Evolutionary conservation across 2,888 invertebrate species (phyloP).

Genomic region (Parochlus steinenii): DNA sequence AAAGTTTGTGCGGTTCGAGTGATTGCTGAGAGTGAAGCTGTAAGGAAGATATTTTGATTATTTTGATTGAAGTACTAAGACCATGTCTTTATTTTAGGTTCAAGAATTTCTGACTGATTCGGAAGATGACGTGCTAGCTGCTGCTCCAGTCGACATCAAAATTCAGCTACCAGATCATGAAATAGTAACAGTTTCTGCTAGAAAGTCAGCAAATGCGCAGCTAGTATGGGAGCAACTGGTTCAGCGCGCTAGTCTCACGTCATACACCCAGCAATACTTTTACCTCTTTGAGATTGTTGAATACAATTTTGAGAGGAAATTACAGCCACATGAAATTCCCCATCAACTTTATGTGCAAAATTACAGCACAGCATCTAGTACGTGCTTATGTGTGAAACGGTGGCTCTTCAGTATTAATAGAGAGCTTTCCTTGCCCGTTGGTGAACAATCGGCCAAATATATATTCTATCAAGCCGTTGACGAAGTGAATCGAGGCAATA

Average conservation of each 20-base stretch:
- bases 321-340: conserved; percentile 86
- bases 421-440: conserved; percentile 47
- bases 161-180: conserved; percentile 78
- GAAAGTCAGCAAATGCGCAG: conserved; percentile 77
- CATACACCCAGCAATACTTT: conserved; percentile 75
- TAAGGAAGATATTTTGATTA: no score
- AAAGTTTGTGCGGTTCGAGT: conserved; percentile 95
- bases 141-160: conserved; percentile 58
- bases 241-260: conserved; percentile 65
- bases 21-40: conserved; percentile 91
- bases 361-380: conserved; percentile 93
- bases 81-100: no score
- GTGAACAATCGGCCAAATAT: conserved; percentile 61
- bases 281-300: conserved; percentile 95
- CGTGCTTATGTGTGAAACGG: conserved; percentile 75
- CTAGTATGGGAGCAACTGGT: conserved; percentile 80
- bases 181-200: conserved; percentile 73
- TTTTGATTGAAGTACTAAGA: no score
- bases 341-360: conserved; percentile 98
- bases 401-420: conserved; percentile 69
- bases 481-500: conserved; percentile 86
- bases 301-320: conserved; percentile 89
- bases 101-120: conserved; percentile 93
- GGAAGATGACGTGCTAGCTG: conserved; percentile 62
- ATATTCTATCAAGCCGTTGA: conserved; percentile 90